Conservation (phyloP, 2,797 vertebrate species). For the Sciurus vulgaris region DNA sequence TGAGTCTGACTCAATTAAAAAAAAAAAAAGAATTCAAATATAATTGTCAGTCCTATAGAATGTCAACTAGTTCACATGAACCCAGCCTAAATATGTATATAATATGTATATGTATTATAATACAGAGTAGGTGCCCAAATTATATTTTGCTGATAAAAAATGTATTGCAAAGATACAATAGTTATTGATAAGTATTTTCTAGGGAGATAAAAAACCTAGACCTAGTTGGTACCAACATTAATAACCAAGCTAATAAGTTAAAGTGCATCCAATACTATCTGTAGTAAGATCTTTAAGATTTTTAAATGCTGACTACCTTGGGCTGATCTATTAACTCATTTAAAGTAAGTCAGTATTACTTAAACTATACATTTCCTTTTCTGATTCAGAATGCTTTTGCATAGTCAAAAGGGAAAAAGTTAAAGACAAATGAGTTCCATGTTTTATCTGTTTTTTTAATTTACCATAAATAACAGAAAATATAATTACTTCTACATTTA, state of each 20-base stretch:
- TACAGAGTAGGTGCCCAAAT: not conserved
- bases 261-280: slow-evolving; percentile 53
- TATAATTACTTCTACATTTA: slow-evolving; percentile 45
- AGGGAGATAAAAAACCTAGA: slow-evolving; percentile 14
- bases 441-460: slow-evolving; percentile 56
- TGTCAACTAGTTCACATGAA: slow-evolving; percentile 26
- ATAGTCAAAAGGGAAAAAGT: slow-evolving; percentile 48
- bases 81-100: slow-evolving; percentile 21
- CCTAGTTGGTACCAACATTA: slow-evolving; percentile 59
- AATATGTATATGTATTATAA: not conserved
- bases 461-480: slow-evolving; percentile 60
- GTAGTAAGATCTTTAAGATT: slow-evolving; percentile 33
- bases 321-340: slow-evolving; percentile 43
- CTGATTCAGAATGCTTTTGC: slow-evolving; percentile 14
- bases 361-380: slow-evolving; percentile 46
- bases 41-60: slow-evolving; percentile 24
- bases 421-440: slow-evolving; percentile 31
- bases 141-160: slow-evolving; percentile 41
- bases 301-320: not conserved
- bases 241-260: slow-evolving; percentile 66
- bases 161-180: not conserved
- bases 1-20: too few species aligned
- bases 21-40: not conserved
- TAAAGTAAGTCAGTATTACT: slow-evolving; percentile 53
- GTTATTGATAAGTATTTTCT: slow-evolving; percentile 25